Base-by-base conservation (phyloP, 1,140 invertebrate genomes). In the Diachasma alloeum region DNA sequence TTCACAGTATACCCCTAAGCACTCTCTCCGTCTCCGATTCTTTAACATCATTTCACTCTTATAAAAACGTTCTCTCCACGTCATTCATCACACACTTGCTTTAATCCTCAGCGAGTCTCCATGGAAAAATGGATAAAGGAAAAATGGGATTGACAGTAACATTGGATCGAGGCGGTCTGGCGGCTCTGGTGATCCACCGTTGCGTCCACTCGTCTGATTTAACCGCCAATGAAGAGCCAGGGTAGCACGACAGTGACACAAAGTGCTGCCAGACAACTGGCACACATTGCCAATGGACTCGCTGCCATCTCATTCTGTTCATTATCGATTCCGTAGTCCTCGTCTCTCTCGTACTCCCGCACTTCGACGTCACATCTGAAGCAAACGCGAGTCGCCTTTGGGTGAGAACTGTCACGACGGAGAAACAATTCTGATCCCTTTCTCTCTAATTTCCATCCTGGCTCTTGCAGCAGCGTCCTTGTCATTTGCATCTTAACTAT, bases 351-450 rank as follows among this genome's bases (percentile, higher is more conserved):
- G 81, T 86, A 91, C 74, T 91, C 90, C 4, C 86, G 84, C 4
- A 91, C 87, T 66, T 91, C 90, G 19, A 90, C 89, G 78, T 90
- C 89, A 81, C 89, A 91, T 3, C 87, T 85, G 74, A 91, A 91
- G 67, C 88, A 90, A 9, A 91, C 89, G 1, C 87, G 80, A 15
- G 84, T 83, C 36, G 80, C 82, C 76, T 84, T 87, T 48, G 80
- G 70, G 56, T 86, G 83, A 5, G 85, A 83, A 36, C 85, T 87
- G 78, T 89, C 86, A 5, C 90, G 82, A 19, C 90, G 79, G 78
- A 90, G 84, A 37, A 90, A 83, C 15, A 90, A 76, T 1, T 84
- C 88, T 46, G 88, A 90, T 22, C 88, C 90, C 13, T 90, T 88
- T 31, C 86, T 83, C 78, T 91, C 90, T 70, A 91, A 74, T 72